Evolutionary conservation across 1,140 invertebrate species (phyloP), one percentile per base, ranked within the genome.

Genomic region (Samia ricini): DNA sequence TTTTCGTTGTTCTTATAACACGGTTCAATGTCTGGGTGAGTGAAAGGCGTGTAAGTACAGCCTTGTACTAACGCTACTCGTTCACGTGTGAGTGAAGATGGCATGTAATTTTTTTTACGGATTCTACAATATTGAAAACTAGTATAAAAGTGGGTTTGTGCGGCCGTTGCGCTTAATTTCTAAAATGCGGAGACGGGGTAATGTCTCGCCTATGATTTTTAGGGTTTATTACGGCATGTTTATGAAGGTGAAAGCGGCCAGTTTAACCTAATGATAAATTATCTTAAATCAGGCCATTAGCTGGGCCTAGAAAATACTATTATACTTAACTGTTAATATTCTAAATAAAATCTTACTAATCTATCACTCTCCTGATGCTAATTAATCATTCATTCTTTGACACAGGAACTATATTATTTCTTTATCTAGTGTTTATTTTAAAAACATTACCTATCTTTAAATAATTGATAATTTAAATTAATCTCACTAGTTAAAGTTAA

Each of bases 71-170:
- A 87, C 61, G 66, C 63, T 48, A 2, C 2, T 0, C 68, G 3
- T 60, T 18, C 6, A n/a, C 68, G 83, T 85, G 71, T 79, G 74
- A 18, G 84, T 85, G 79, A 67, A 69, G 72, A 81, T 71, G 67
- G 69, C 54, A 74, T 80, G 73, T 76, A 49, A 56, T 69, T 80
- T 77, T 82, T 84, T 84, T 83, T 80, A 66, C 68, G 56, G 58
- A 72, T 51, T 68, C 66, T 72, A 71, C 66, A 65, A 75, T 63
- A 81, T 82, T 79, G 70, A 76, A 76, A 79, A 77, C 72, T 72
- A 77, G 80, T 89, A 89, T 89, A 88, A 81, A 86, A 83, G 79
- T 83, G 69, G 74, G 76, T 76, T 66, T 73, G 59, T 73, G 51
- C 66, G 71, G 74, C 57, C 63, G 51, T 59, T 59, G 26, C 61